Evolutionary conservation across 92 coral and sea anemone genomes (phyloP).

Genomic region (Zoanthus solanderi): DNA sequence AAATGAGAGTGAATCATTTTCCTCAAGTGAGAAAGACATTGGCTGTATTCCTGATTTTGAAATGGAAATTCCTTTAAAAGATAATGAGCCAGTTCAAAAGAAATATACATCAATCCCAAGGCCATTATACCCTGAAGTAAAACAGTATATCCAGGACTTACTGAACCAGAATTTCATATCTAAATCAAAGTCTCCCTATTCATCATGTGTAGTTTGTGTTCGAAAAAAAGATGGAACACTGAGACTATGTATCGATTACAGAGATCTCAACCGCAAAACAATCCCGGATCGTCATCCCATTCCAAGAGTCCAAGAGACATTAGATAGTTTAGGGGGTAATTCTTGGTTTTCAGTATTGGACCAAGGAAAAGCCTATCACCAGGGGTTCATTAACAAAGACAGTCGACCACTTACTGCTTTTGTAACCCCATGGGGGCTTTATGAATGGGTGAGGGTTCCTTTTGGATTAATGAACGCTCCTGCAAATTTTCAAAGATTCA

Average conservation of each 20-base stretch:
- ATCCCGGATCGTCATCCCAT: conserved; percentile 58
- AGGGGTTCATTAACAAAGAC: conserved; percentile 52
- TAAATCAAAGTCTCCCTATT: conserved; percentile 60
- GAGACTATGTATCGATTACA: conserved; percentile 56
- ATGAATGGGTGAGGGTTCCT: conserved; percentile 52
- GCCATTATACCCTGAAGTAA: conserved; percentile 40
- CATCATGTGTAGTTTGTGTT: conserved; percentile 58
- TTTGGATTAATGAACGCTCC: conserved; percentile 59
- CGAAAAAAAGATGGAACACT: conserved; percentile 52
- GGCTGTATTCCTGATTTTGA: conserved; percentile 58
- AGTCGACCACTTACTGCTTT: conserved; percentile 54
- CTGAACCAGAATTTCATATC: conserved; percentile 39
- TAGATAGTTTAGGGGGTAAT: conserved; percentile 60
- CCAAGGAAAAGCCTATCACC: conserved; percentile 55
- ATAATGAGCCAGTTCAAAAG: conserved; percentile 35
- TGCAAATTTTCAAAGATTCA: conserved; percentile 53
- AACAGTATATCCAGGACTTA: conserved; percentile 38
- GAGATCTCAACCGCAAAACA: conserved; percentile 58
- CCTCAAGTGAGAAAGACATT: conserved; percentile 57
- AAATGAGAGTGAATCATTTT: conserved; percentile 60
- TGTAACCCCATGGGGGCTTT: conserved; percentile 44
- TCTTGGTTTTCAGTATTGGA: conserved; percentile 54
- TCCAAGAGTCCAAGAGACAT: conserved; percentile 57
- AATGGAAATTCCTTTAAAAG: conserved; percentile 53
- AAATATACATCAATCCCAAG: conserved; percentile 21